Base-by-base conservation (phyloP, 2,888 invertebrate genomes). In the Dryococelus australis region DNA sequence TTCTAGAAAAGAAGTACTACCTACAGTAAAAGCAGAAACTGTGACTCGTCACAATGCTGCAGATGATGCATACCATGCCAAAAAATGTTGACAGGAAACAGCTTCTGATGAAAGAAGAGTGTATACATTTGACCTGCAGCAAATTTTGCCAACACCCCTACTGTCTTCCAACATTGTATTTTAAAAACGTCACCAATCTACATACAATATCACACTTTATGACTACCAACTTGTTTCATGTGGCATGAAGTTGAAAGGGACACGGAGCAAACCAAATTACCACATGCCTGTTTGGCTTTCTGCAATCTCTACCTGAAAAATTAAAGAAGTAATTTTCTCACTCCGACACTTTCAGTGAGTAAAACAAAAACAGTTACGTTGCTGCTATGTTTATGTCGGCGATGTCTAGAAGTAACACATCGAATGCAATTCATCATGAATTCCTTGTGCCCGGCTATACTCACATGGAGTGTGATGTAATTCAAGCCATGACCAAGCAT, bases 401-500 rank as follows among this genome's bases (percentile, higher is more conserved):
- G 28, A 79, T 86, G 43, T n/a, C 43, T 26, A 24, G 47, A 28
- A 43, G 47, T 28, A 26, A 53, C 26, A 53, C 35, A 43, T 27
- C 85, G 47, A 24, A 79, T 43, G 84, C 53, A 47, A 84, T 85
- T 24, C 84, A 87, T 81, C 87, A 85, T 35, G 47, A 85, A 53
- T 87, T 87, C 43, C 85, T 85, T 27, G 87, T 87, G 24, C 87
- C 85, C 28, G 84, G 84, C 27, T 85, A 87, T 28, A 87, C 87
- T 28, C 51, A 84, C 26, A 87, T 87, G 87, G 87, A 87, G 20
- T 87, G 85, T 65, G 87, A 87, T 85, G 85, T 43, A 16, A 53
- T 84, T 35, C 85, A 85, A 53, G 83, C 85, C 43, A 65, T 84
- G 79, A 87, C 51, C 27, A 85, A 87, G 85, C 86, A 28, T 8